Evolutionary conservation across 37 sponge, comb jelly and placozoan species (phyloP).

Genomic region (Geodia barretti): DNA sequence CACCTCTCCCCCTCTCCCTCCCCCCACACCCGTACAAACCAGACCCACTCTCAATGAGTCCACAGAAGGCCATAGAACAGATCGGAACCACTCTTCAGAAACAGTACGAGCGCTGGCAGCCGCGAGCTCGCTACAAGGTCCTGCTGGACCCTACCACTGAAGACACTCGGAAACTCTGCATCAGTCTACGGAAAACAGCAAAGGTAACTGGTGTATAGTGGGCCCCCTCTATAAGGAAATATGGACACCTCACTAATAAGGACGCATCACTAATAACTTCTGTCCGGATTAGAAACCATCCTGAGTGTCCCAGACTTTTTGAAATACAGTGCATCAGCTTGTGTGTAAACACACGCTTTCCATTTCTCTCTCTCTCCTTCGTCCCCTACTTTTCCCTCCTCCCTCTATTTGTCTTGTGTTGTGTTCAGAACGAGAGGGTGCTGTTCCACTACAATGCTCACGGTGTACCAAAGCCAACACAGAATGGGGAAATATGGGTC

Average conservation of each 20-base stretch:
- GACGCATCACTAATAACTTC: background rate
- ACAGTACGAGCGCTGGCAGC: constrained; percentile 98
- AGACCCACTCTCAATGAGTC: constrained; percentile 83
- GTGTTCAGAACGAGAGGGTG: constrained; percentile 80
- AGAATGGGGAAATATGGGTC: constrained; percentile 98
- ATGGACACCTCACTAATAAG: background rate
- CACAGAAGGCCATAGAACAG: constrained; percentile 83
- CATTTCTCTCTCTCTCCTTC: background rate
- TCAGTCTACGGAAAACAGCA: constrained; percentile 88
- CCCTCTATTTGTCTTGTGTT: background rate
- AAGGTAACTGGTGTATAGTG: constrained; percentile 51
- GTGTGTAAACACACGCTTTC: no score
- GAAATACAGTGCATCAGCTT: no score
- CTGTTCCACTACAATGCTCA: constrained; percentile 99
- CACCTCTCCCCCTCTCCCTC: no score
- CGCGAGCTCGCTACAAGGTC: constrained; percentile 88
- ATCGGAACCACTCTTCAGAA: constrained; percentile 79
- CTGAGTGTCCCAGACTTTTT: background rate
- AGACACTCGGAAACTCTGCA: constrained; percentile 87
- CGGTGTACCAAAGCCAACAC: constrained; percentile 93
- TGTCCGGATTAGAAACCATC: background rate
- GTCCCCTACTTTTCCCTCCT: no score
- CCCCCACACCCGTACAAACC: background rate
- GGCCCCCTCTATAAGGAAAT: no score
- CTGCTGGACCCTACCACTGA: constrained; percentile 94